These are phyloP conservation scores for Simalia tracyae DNA, from an alignment of 2,797 vertebrate species.

Conservation along the genomic window DNA sequence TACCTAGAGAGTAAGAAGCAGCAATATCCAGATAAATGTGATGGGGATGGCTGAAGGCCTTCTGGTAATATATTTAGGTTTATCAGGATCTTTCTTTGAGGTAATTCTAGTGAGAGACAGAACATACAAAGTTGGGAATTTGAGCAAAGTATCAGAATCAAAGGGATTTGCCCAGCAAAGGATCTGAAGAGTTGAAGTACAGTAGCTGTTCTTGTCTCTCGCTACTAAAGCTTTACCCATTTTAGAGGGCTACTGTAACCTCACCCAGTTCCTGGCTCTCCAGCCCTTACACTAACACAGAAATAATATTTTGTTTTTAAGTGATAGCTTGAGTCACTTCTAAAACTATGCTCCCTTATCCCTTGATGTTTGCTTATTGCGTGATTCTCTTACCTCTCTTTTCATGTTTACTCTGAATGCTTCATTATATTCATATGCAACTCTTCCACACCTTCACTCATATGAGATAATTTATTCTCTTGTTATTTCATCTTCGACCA, in stretches of 20 bases:
- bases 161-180: background rate
- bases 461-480: background rate
- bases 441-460: background rate
- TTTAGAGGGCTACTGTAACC: background rate
- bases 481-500: background rate
- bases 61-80: background rate
- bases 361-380: background rate
- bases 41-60: background rate
- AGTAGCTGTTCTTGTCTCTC: background rate
- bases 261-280: background rate
- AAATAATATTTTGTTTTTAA: background rate
- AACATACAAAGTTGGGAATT: background rate
- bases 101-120: background rate
- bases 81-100: background rate
- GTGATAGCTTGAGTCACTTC: background rate
- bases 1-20: background rate
- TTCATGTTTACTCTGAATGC: background rate
- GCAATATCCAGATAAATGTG: background rate
- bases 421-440: background rate
- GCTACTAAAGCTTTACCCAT: background rate
- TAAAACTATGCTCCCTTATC: background rate
- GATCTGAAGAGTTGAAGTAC: background rate
- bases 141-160: background rate
- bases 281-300: background rate
- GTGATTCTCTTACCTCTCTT: background rate